Evolutionary conservation across 2,888 invertebrate species (phyloP), one percentile per base, ranked within the genome.

Genomic region (Pemphredon lugubris): DNA sequence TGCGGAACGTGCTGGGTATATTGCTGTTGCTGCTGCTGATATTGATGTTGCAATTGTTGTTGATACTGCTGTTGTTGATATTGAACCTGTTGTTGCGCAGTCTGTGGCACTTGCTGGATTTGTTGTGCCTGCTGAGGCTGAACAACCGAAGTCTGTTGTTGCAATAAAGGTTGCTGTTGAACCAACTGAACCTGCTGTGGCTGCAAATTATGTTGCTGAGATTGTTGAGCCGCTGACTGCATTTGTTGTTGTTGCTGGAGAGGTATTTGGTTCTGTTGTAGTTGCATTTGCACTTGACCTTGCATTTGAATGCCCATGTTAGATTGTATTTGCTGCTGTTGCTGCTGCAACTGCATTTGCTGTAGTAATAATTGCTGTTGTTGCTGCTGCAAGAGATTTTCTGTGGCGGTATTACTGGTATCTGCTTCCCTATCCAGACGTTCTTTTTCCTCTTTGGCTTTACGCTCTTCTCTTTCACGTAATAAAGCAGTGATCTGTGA

Each of bases 401-500:
- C 86, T 13, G 73, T 77, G 6, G 57, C 51, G 1, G 67, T 57
- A 4, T 58, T 57, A 13, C 68, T 83, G 1, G 77, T 82, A 23
- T 86, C 87, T 1, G 85, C 86, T 78, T 88, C 88, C n/a, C 86
- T 79, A 21, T 89, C 89, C 37, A 87, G 74, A 0, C 88, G 84
- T 65, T 92, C 92, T 59, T 91, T 89, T 68, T 93, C 92, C 68
- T 90, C 93, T 77, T 91, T 90, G 6, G 84, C 81, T 69, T 90
- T 91, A 65, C 91, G 85, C 42, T 92, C 91, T 67, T 92, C 93
- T 73, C 94, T 89, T 64, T 93, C 92, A 58, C 94, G 92, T 90
- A 93, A 87, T 89, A 96, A 92, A 79, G 94, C 93, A 79, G 93
- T 93, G 60, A 97, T 94, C 89, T 98, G 97, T 21, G 96, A 96